A percentile compares a stretch with the other conserved stretches of the same genome.
Conservation (phyloP, 2,797 vertebrate species). For the Chromis chromis region DNA sequence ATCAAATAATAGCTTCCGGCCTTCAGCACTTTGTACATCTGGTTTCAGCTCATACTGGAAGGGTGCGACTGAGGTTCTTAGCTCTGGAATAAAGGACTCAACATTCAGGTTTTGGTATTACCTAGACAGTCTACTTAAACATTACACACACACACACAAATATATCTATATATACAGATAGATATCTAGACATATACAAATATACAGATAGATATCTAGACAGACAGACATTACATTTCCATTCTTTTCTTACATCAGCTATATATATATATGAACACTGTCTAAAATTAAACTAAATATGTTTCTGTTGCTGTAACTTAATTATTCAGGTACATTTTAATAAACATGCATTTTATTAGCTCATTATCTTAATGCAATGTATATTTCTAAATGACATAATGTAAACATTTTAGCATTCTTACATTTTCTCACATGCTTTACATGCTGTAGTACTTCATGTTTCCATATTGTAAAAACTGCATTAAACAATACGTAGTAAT, state of each 20-base stretch:
- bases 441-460: not conserved
- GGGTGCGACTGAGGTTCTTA: slow-evolving; percentile 75
- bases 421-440: not conserved
- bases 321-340: no score
- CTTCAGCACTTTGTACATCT: slow-evolving; percentile 77
- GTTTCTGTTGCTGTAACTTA: not conserved
- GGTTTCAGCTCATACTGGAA: slow-evolving; percentile 80
- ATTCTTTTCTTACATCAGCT: not conserved
- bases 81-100: slow-evolving; percentile 74
- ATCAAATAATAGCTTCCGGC: slow-evolving; percentile 89
- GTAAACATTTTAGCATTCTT: not conserved
- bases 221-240: not conserved
- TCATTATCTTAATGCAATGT: not conserved
- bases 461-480: not conserved
- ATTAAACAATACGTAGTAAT: not conserved
- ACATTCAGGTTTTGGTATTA: not conserved
- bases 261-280: not conserved
- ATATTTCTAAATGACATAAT: not conserved
- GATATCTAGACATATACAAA: not conserved
- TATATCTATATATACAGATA: no score
- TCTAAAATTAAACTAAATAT: not conserved
- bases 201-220: not conserved
- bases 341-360: not conserved
- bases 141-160: no score
- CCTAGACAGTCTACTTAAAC: not conserved